A percentile compares a stretch with the other conserved stretches of the same genome.
phyloP scores from a whole-genome alignment of 2,888 invertebrate species.

The Caenorhabditis sp. region DNA sequence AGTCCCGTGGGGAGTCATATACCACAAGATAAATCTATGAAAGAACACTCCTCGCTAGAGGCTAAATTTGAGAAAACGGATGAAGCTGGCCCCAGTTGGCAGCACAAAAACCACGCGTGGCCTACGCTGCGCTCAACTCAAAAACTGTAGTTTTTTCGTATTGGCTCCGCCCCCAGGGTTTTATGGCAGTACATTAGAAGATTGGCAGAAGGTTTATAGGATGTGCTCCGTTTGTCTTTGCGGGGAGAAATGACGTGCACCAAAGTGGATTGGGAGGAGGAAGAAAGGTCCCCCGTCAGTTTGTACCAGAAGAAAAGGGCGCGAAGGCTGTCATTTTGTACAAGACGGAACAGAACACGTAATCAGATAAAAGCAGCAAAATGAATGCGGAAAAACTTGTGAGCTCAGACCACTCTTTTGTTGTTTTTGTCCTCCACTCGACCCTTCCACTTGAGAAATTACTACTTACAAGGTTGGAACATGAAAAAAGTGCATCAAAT shows the following conservation, averaged over 20 bases:
- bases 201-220: slow-evolving; percentile 51
- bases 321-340: background rate
- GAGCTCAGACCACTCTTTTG: slow-evolving; percentile 3
- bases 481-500: slow-evolving; percentile 25
- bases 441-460: slow-evolving; percentile 36
- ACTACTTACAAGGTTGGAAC: slow-evolving; percentile 33
- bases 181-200: slow-evolving; percentile 53
- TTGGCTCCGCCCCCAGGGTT: slow-evolving; percentile 21
- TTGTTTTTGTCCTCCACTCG: slow-evolving; percentile 27
- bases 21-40: slow-evolving; percentile 60
- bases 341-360: background rate
- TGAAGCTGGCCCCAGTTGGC: slow-evolving; percentile 25
- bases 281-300: too few species aligned
- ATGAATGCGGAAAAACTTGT: background rate
- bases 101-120: slow-evolving; percentile 3
- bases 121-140: too few species aligned
- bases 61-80: slow-evolving; percentile 50
- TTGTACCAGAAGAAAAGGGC: background rate
- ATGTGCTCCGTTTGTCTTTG: slow-evolving; percentile 43
- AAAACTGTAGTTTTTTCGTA: slow-evolving; percentile 50
- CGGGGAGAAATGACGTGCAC: slow-evolving; percentile 21
- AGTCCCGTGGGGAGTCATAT: slow-evolving; percentile 58
- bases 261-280: slow-evolving; percentile 26
- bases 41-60: slow-evolving; percentile 34
- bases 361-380: background rate